phyloP scores from a whole-genome alignment of 2,797 vertebrate genomes.

The Enteromius mattozi region DNA sequence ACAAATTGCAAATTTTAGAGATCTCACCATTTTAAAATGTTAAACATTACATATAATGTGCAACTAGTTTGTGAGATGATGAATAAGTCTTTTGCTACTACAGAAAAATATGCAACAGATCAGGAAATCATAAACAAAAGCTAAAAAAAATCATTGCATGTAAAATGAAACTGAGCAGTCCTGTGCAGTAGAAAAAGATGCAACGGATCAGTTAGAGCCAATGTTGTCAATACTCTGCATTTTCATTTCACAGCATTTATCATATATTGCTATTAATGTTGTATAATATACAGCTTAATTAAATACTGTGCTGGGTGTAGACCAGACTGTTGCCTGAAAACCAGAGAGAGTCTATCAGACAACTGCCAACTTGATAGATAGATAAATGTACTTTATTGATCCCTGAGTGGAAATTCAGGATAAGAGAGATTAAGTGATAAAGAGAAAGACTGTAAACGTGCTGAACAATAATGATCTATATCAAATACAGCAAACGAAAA shows the following conservation, averaged over 20 bases:
- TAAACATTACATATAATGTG: neutral
- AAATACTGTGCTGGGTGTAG: slow-evolving; percentile 15
- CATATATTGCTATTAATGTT: slow-evolving; percentile 7
- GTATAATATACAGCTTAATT: slow-evolving; percentile 23
- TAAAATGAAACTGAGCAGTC: neutral
- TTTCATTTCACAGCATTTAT: neutral
- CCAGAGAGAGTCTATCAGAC: slow-evolving; percentile 38
- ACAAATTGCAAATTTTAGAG: neutral
- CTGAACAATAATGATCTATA: slow-evolving; percentile 29
- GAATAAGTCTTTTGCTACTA: neutral
- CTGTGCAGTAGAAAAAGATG: neutral
- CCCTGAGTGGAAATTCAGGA: slow-evolving; percentile 42
- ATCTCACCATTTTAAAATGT: neutral
- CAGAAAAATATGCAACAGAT: neutral
- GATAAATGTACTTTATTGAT: slow-evolving; percentile 51
- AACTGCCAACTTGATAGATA: slow-evolving; percentile 48
- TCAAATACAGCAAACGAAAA: slow-evolving; percentile 3
- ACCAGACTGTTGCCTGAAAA: slow-evolving; percentile 41
- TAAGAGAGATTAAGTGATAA: slow-evolving; percentile 41
- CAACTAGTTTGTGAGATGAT: neutral
- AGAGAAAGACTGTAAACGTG: slow-evolving; percentile 24
- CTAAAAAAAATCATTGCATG: neutral
- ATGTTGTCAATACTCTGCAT: neutral
- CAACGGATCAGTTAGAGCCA: neutral
- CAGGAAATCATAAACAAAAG: neutral